Percentiles rank a stretch among this genome's conserved stretches.
Evolutionary conservation across 2,888 invertebrate genomes (phyloP).

Genomic region (Chaetogeoica ovagalla): DNA sequence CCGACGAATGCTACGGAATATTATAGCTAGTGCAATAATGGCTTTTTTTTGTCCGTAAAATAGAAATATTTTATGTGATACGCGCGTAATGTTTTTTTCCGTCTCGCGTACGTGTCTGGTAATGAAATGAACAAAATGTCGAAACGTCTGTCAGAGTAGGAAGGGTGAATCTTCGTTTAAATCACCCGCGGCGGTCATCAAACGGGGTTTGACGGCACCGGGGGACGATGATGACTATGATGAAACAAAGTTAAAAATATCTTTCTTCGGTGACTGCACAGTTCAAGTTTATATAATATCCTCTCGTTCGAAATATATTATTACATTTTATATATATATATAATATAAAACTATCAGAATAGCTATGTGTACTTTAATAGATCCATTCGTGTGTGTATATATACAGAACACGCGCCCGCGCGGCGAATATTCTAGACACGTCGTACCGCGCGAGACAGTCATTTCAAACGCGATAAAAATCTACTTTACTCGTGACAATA

Average conservation of each 20-base stretch:
- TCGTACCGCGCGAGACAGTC: conserved; percentile 23
- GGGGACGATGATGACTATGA: not conserved
- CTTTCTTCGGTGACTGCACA: not conserved
- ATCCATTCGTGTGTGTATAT: not conserved
- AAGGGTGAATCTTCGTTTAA: not conserved
- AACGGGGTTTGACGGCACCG: not conserved
- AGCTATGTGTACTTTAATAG: too few relatives aligned
- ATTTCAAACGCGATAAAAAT: conserved; percentile 44
- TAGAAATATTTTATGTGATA: not conserved
- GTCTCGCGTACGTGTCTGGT: too few relatives aligned
- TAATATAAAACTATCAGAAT: too few relatives aligned
- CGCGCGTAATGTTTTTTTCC: too few relatives aligned
- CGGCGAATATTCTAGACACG: conserved; percentile 27
- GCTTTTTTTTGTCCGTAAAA: not conserved
- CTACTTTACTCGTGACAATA: conserved; percentile 36
- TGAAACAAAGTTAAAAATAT: not conserved
- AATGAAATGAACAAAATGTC: too few relatives aligned
- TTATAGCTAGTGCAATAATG: too few relatives aligned
- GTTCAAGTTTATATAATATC: not conserved
- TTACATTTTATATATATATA: not conserved
- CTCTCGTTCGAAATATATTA: conserved; percentile 27
- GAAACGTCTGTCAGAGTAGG: too few relatives aligned
- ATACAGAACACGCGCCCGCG: too few relatives aligned
- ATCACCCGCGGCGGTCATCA: not conserved
- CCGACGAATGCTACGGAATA: too few relatives aligned